These are phyloP conservation scores for Sphaerophoria taeniata DNA, from an alignment of 2,888 invertebrate species.

Conservation along the genomic window DNA sequence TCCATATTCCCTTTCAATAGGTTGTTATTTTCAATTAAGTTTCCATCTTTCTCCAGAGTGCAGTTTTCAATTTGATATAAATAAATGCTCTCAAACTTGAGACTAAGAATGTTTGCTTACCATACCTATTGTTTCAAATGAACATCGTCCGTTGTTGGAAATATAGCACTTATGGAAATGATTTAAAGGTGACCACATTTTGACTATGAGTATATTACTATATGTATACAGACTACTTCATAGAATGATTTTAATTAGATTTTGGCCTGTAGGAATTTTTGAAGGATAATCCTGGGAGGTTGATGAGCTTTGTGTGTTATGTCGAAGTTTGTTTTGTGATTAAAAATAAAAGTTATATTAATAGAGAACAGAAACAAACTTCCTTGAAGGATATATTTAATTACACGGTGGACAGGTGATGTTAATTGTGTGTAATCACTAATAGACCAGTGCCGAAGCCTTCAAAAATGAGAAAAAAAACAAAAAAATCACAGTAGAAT, in stretches of 20 bases:
- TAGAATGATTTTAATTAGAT: conserved; percentile 57
- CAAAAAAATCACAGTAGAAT: too few species aligned
- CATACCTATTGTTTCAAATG: conserved; percentile 7
- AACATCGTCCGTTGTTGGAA: conserved; percentile 20
- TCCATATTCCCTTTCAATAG: conserved; percentile 31
- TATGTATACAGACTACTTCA: conserved; percentile 27
- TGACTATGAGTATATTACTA: neutral
- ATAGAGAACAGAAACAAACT: neutral
- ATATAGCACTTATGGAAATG: neutral
- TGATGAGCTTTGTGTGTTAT: neutral
- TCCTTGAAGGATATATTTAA: neutral
- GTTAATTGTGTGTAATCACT: neutral
- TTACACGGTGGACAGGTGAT: neutral
- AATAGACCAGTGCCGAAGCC: too few species aligned
- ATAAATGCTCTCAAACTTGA: neutral
- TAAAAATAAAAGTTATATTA: neutral
- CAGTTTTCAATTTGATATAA: conserved; percentile 41
- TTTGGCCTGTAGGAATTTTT: conserved; percentile 31
- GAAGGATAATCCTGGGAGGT: conserved; percentile 10
- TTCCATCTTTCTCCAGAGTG: conserved; percentile 47
- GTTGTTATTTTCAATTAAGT: conserved; percentile 56
- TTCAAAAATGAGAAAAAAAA: too few species aligned
- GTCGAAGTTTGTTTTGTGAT: neutral
- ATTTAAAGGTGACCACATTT: neutral
- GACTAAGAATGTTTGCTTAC: conserved; percentile 16